Evolutionary conservation across 2,888 invertebrate genomes (phyloP).

Genomic region (Callyntrura sp.): DNA sequence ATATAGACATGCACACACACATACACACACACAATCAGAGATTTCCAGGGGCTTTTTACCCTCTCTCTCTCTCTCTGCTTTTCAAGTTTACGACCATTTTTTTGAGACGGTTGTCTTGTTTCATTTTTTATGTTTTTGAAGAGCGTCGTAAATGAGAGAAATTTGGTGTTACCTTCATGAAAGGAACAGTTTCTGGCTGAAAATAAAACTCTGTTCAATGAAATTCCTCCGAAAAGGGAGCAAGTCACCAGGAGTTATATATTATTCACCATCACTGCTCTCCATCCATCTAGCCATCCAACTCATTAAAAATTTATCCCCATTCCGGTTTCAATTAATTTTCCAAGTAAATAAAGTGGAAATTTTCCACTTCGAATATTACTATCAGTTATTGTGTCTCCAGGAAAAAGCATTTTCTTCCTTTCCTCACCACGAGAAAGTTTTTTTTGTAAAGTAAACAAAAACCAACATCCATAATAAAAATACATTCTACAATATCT

Average conservation of each 20-base stretch:
- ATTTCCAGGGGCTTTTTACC: background rate
- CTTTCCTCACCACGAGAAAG: background rate
- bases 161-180: background rate
- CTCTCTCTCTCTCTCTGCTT: background rate
- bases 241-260: background rate
- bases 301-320: constrained; percentile 29
- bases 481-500: too few species aligned
- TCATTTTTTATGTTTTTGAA: background rate
- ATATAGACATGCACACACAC: too few species aligned
- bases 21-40: background rate
- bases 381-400: background rate
- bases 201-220: background rate
- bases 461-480: background rate
- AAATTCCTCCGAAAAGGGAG: background rate
- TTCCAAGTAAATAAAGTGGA: constrained; percentile 18
- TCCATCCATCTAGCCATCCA: background rate
- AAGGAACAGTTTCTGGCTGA: background rate
- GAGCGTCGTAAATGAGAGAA: background rate
- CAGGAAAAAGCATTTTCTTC: background rate
- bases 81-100: constrained; percentile 46
- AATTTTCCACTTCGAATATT: constrained; percentile 31
- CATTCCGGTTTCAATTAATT: constrained; percentile 14
- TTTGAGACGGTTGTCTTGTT: background rate
- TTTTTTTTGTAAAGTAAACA: background rate
- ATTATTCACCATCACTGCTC: background rate